Evolutionary conservation across 92 coral and sea anemone species (phyloP).

Genomic region (Parazoanthus atlanticus): DNA sequence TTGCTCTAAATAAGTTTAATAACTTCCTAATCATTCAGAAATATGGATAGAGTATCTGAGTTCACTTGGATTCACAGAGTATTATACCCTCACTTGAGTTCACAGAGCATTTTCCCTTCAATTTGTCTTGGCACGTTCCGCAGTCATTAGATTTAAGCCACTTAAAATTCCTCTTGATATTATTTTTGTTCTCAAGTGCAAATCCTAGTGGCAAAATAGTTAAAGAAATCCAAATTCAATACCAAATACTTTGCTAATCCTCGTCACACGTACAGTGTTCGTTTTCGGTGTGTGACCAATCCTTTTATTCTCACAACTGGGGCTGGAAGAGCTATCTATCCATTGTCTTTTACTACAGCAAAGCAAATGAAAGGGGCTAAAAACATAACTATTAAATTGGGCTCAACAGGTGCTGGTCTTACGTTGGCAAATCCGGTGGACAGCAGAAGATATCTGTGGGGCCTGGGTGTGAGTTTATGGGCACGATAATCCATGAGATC

Average conservation of each 20-base stretch:
- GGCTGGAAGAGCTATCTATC: not conserved
- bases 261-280: not conserved
- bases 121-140: not conserved
- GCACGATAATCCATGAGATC: slow-evolving; percentile 96
- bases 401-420: slow-evolving; percentile 88
- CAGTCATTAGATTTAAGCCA: not conserved
- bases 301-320: not conserved
- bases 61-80: not conserved
- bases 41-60: not conserved
- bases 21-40: not conserved
- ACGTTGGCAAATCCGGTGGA: slow-evolving; percentile 91
- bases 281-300: not conserved
- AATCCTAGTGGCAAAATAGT: not conserved
- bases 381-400: not conserved
- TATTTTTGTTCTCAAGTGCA: not conserved
- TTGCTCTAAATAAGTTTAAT: not conserved
- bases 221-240: not conserved
- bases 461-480: slow-evolving; percentile 91
- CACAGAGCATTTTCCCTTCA: not conserved
- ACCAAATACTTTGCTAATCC: not conserved
- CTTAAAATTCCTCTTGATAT: not conserved
- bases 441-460: slow-evolving; percentile 94
- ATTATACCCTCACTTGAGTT: not conserved
- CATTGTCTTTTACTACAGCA: not conserved
- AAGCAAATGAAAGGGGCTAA: not conserved